Evolutionary conservation across 2,797 vertebrate genomes (phyloP).

Genomic region (Sebastes dallii): DNA sequence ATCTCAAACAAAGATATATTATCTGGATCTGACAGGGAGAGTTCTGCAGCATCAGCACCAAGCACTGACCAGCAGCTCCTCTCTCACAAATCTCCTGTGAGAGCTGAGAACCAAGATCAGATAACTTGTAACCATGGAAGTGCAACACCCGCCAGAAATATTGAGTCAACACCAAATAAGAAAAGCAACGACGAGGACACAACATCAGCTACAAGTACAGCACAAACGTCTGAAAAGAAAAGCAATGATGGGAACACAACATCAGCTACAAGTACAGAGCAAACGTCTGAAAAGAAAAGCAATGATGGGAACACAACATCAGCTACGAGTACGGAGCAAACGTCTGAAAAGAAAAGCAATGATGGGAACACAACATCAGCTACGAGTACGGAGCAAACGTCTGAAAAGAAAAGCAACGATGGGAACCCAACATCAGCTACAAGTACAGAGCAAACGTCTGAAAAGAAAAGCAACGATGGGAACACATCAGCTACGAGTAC

Average conservation of each 20-base stretch:
- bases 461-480: background rate
- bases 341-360: background rate
- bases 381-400: background rate
- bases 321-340: too few species aligned
- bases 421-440: background rate
- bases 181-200: background rate
- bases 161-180: background rate
- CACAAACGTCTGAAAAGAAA: background rate
- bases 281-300: background rate
- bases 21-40: background rate
- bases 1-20: background rate
- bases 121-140: background rate
- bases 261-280: background rate
- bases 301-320: background rate
- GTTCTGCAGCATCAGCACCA: background rate
- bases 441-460: background rate
- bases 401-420: background rate
- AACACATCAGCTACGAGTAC: background rate
- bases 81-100: background rate
- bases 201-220: background rate
- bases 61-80: background rate
- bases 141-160: background rate
- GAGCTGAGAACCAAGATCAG: constrained; percentile 11
- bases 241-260: background rate
- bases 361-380: background rate